A percentile compares a stretch with the other conserved stretches of the same genome.
Evolutionary conservation across 2,113 vertebrate species (phyloP).

Genomic region (Cyanistes caeruleus): DNA sequence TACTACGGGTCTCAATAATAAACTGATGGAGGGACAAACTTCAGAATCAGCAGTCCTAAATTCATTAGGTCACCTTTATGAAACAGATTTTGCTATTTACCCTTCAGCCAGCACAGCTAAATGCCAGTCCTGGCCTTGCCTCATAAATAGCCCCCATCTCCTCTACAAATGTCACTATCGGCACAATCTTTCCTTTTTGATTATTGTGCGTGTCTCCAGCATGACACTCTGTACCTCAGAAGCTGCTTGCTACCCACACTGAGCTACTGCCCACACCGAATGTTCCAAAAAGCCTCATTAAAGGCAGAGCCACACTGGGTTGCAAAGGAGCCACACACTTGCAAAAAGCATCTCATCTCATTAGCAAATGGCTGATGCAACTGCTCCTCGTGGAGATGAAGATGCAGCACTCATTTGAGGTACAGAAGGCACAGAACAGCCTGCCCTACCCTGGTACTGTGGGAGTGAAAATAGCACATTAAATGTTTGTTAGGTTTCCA

Average conservation of each 20-base stretch:
- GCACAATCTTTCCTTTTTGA: not conserved
- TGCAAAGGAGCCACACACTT: not conserved
- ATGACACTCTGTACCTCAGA: not conserved
- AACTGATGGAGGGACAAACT: not conserved
- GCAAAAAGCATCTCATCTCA: not conserved
- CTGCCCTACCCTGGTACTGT: not conserved
- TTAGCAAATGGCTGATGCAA: not conserved
- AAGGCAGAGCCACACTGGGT: not conserved
- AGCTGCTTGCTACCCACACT: not conserved
- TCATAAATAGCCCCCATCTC: not conserved
- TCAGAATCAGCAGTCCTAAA: not conserved
- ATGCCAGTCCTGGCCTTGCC: not conserved
- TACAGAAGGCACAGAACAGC: not conserved
- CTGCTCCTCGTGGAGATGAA: not conserved
- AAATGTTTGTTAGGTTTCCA: not conserved
- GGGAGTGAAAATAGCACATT: not conserved
- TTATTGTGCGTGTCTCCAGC: not conserved
- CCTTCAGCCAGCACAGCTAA: not conserved
- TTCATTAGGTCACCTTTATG: not conserved
- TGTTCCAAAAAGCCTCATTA: not conserved
- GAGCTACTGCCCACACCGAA: not conserved
- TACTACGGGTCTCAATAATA: not conserved
- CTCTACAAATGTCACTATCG: not conserved
- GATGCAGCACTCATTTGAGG: not conserved
- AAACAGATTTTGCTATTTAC: conserved; percentile 3